A percentile compares a stretch with the other conserved stretches of the same genome.
Evolutionary conservation across 2,888 invertebrate genomes (phyloP).

Genomic region (Barypeithes pellucidus): DNA sequence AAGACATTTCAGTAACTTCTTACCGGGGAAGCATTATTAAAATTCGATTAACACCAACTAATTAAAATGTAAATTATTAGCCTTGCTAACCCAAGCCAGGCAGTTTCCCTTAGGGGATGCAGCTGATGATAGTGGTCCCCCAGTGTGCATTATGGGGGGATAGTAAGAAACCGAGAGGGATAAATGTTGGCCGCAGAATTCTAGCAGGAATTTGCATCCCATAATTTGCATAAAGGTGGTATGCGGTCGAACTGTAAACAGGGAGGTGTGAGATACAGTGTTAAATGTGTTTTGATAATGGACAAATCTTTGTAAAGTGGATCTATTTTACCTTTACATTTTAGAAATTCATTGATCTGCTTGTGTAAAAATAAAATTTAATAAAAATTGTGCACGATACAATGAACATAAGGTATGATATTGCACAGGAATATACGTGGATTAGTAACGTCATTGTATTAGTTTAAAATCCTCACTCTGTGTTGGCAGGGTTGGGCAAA

Average conservation of each 20-base stretch:
- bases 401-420: too few species aligned
- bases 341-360: too few species aligned
- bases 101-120: not conserved
- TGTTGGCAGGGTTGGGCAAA: too few species aligned
- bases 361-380: too few species aligned
- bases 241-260: slow-evolving; percentile 42
- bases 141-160: slow-evolving; percentile 32
- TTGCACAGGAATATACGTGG: too few species aligned
- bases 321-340: too few species aligned
- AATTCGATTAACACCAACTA: not conserved
- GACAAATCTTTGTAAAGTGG: not conserved
- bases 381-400: too few species aligned
- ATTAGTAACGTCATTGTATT: too few species aligned
- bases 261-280: slow-evolving; percentile 10
- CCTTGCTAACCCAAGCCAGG: not conserved
- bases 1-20: too few species aligned
- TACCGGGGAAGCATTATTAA: too few species aligned
- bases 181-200: slow-evolving; percentile 39
- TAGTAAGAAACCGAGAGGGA: slow-evolving; percentile 39
- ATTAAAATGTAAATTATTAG: slow-evolving; percentile 4
- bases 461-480: too few species aligned
- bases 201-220: slow-evolving; percentile 20
- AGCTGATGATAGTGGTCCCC: slow-evolving; percentile 29
- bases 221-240: slow-evolving; percentile 43
- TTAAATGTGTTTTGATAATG: not conserved